Evolutionary conservation across 2,113 vertebrate species (phyloP), one percentile per base, ranked within the genome.

Genomic region (Pterocles orientalis): DNA sequence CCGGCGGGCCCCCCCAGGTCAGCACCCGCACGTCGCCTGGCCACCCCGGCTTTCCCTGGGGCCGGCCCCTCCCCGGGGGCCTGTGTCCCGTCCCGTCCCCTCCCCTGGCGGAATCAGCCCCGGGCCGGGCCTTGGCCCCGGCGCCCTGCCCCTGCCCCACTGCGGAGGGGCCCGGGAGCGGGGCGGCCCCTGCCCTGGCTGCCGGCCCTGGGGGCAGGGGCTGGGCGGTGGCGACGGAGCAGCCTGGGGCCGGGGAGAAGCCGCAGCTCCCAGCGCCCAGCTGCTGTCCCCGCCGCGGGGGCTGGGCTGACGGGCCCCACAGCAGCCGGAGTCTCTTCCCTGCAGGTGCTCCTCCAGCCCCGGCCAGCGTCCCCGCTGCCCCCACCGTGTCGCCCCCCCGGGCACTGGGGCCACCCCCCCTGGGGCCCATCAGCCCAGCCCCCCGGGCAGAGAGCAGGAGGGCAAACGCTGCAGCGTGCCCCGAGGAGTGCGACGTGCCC

Each of bases 1-100:
- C 51, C 98, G 98, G 88, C 98, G 99, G 84, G 98, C 98, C 2
- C 86, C 86, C 17, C 76, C 93, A 97, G 97, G 97, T 97, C 83
- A 87, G 65, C 68, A 62, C 8, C 43, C 39, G 39, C 39, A 11
- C 39, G 39, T 41, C 39, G 9, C 36, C 36, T 9, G 36, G 36
- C 36, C 36, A 36, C 36, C 36, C 36, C 36, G 36, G 36, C 36
- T 36, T 36, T 36, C 36, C 36, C 39, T 41, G 9, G 39, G 39
- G 39, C 39, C 39, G 39, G 39, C 39, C 36, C 36, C 8, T 36
- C 36, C 36, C 36, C 36, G 36, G 36, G 36, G 36, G 36, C 36
- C 36, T 36, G 36, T 36, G 8, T 36, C 36, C 36, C 36, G 8
- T 36, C 36, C 36, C 36, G 36, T 36, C 36, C 36, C 36, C 36